Evolutionary conservation across 2,888 invertebrate species (phyloP), one percentile per base, ranked within the genome.

Genomic region (Branchellion lobata): DNA sequence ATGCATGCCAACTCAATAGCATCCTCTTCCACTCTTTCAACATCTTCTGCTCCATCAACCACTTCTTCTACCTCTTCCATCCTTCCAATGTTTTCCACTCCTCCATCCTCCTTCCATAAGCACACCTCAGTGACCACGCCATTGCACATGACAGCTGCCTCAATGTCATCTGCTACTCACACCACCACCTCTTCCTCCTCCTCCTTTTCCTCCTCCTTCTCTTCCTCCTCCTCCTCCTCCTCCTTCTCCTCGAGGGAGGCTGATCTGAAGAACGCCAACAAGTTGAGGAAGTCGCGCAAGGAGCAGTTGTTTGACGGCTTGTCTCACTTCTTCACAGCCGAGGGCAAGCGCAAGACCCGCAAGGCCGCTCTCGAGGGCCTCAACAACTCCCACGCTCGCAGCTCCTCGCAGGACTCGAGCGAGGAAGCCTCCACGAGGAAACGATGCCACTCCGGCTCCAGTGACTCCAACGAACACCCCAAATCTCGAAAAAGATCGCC

Each of bases 301-400:
- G 77, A 77, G n/a, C 77, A 77, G 36, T 65, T 77, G 24, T 29
- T 77, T 5, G 81, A 81, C 34, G 81, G 81, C n/a, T 71, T 81
- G 40, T 81, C 81, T 14, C 81, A 81, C 36, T 75, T 81, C 51
- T 81, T 81, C 51, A 47, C 81, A 14, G 81, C 80, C 21, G 40
- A 53, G 31, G 79, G 81, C 47, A 81, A 81, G 40, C 73, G 81
- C n/a, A 75, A 69, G 34, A 80, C 78, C 8, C 24, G 47, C 11
- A n/a, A n/a, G n/a, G n/a, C n/a, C n/a, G 33, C 72, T 34, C 24
- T 47, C 34, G 36, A 31, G 33, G 8, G 31, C 31, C 29, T 61
- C 27, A n/a, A n/a, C n/a, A n/a, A n/a, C n/a, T n/a, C n/a, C n/a
- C n/a, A n/a, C 14, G 40, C 40, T 8, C 5, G 14, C 61, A n/a